phyloP scores from a whole-genome alignment of 2,888 invertebrate species.

The Campoletis raptor region DNA sequence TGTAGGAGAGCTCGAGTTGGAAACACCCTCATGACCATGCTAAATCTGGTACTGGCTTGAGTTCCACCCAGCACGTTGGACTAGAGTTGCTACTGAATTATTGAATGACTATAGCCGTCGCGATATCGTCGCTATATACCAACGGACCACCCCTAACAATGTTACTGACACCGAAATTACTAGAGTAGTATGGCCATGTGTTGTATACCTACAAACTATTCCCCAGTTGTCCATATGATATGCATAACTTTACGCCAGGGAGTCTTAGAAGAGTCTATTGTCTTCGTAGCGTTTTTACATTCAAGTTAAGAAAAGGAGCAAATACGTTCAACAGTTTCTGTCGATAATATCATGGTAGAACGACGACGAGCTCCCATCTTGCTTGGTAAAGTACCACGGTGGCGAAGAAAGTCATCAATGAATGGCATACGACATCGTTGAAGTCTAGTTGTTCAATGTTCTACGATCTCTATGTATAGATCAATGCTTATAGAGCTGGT shows the following conservation, averaged over 20 bases:
- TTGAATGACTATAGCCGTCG: constrained; percentile 73
- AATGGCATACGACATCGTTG: neutral
- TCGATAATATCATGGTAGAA: neutral
- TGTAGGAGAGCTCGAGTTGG: neutral
- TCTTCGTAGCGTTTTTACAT: constrained; percentile 30
- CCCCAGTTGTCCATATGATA: neutral
- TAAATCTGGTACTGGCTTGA: constrained; percentile 41
- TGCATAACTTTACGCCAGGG: constrained; percentile 39
- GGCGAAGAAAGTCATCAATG: neutral
- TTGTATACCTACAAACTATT: neutral
- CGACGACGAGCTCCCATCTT: neutral
- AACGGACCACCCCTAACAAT: constrained; percentile 48
- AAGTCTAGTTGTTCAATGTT: neutral
- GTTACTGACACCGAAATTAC: constrained; percentile 51
- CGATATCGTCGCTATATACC: constrained; percentile 67
- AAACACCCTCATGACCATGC: constrained; percentile 20
- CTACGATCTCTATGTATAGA: neutral
- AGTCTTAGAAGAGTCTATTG: constrained; percentile 33
- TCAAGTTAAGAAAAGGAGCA: constrained; percentile 33
- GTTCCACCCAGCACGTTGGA: constrained; percentile 65
- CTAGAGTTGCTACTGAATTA: constrained; percentile 71
- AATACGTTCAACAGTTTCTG: constrained; percentile 14
- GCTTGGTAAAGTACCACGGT: neutral
- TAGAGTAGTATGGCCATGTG: constrained; percentile 2
- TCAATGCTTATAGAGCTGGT: no score